Conservation (phyloP, 2,888 invertebrate genomes). For the Gandaritis pyraliata region DNA sequence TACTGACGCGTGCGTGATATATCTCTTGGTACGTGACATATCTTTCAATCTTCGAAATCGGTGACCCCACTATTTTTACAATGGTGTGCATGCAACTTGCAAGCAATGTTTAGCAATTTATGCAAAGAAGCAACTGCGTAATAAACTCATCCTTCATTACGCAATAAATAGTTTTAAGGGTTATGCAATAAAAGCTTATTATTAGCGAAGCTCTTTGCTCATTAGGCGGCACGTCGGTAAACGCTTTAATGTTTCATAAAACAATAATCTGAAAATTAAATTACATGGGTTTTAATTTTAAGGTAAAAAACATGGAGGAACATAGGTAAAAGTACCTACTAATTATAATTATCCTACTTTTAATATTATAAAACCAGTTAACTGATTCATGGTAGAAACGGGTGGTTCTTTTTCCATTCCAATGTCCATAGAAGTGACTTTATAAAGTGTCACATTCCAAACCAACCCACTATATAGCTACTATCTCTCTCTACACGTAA, state of each 20-base stretch:
- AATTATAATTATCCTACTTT: too few species aligned
- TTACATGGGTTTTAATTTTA: too few species aligned
- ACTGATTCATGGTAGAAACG: too few species aligned
- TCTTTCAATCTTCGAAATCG: not conserved
- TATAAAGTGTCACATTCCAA: too few species aligned
- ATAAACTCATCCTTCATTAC: constrained; percentile 31
- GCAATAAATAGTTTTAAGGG: constrained; percentile 21
- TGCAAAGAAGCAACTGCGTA: constrained; percentile 8
- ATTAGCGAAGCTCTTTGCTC: constrained; percentile 26
- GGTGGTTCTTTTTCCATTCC: too few species aligned
- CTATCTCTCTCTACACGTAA: too few species aligned
- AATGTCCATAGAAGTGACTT: too few species aligned
- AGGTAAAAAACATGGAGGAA: too few species aligned
- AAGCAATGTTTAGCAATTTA: constrained; percentile 3
- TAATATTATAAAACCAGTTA: too few species aligned
- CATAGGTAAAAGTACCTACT: too few species aligned
- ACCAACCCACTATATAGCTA: too few species aligned
- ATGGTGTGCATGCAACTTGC: not conserved
- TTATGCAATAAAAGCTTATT: constrained; percentile 25
- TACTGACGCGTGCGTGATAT: too few species aligned
- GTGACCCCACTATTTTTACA: not conserved
- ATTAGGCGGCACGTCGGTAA: constrained; percentile 18
- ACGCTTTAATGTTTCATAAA: constrained; percentile 14
- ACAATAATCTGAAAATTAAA: not conserved
- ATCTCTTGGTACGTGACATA: not conserved